Base-by-base conservation (phyloP, 2,888 invertebrate genomes). In the Tanypteryx hageni region DNA sequence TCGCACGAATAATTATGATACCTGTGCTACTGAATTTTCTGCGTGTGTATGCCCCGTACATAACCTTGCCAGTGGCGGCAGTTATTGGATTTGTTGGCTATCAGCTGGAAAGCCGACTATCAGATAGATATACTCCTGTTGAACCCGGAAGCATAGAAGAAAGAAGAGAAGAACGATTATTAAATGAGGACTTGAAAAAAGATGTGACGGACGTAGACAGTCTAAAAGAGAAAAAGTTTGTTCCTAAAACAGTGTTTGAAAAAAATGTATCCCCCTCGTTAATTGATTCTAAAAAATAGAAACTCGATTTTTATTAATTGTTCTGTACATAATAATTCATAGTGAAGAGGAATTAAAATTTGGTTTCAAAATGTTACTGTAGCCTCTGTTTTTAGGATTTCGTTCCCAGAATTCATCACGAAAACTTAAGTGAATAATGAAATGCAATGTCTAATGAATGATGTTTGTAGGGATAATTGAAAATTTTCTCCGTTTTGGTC, bases 61-160 rank as follows among this genome's bases (percentile, higher is more conserved):
- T 98, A 64, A 98, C 98, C 0, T 95, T 98, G 82, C 99, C 99
- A 0, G 96, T 98, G 93, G 98, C 98, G 0, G 97, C 96, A 0
- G 95, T 98, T 0, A 96, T 99, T 57, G 99, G 99, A 8, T 96
- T 98, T 92, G 95, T 99, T 94, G 99, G 99, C 57, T 99, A 99
- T 95, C 97, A 98, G 94, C 93, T 98, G 93, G 99, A 99, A 95
- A 94, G 94, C 92, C 93, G 94, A 44, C 92, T 95, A 4, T 94
- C 95, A 81, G 94, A 95, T 92, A 94, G 95, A 92, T 94, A 94
- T 92, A 95, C 95, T 31, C 95, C 95, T 2, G 95, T 94, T 93
- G 95, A 95, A 93, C 94, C 83, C 18, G 92, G 94, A 94, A 96
- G 98, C 18, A 96, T 97, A 14, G 96, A 97, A 94, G 98, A 98